Conservation (phyloP, 2,797 vertebrate genomes). For the Xyrichtys novacula region DNA sequence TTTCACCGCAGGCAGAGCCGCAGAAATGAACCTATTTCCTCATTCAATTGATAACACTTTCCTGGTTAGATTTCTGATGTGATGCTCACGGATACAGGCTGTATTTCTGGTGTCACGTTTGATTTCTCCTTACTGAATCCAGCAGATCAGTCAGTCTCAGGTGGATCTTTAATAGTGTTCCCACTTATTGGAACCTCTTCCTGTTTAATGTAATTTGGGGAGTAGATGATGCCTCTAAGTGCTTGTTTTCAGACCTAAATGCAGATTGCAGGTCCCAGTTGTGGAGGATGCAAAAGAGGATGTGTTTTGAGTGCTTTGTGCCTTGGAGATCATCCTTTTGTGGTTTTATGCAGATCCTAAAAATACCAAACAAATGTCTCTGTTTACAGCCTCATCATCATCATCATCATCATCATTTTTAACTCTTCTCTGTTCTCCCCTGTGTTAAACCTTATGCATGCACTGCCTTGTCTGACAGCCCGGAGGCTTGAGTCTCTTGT, state of each 20-base stretch:
- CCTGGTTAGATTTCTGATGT: not conserved
- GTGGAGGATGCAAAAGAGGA: not conserved
- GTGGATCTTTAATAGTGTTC: not conserved
- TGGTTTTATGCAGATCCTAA: constrained; percentile 3
- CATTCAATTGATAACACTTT: not conserved
- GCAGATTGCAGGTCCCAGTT: constrained; percentile 34
- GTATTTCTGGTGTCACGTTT: too few species aligned
- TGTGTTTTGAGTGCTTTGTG: not conserved
- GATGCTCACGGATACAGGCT: not conserved
- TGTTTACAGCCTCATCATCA: not conserved
- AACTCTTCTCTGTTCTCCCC: constrained; percentile 1
- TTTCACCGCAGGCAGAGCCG: not conserved
- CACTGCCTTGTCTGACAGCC: constrained; percentile 6
- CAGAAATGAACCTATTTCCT: constrained; percentile 19
- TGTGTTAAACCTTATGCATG: constrained; percentile 22
- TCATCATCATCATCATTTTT: not conserved
- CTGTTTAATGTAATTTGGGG: constrained; percentile 55
- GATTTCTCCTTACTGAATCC: not conserved
- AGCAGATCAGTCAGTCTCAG: constrained; percentile 13
- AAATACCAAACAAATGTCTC: too few species aligned
- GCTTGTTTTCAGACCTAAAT: constrained; percentile 29
- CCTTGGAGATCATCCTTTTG: constrained; percentile 10
- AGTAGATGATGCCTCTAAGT: constrained; percentile 27
- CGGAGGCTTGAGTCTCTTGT: constrained; percentile 10
- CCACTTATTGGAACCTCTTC: constrained; percentile 49